phyloP scores from a whole-genome alignment of 2,888 invertebrate genomes.

The Rhopalosiphum nymphaeae region DNA sequence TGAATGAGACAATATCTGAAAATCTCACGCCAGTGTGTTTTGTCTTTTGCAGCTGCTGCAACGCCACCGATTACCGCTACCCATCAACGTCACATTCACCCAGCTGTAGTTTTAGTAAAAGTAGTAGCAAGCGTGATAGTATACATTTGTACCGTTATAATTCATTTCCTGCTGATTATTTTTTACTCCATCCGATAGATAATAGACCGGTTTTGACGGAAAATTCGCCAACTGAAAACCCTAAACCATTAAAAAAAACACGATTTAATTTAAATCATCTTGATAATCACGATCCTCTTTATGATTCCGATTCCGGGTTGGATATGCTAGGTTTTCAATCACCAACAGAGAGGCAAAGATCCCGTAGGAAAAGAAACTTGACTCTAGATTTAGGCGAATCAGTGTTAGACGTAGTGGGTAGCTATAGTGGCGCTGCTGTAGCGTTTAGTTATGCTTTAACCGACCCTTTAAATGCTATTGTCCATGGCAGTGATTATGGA shows the following conservation, averaged over 20 bases:
- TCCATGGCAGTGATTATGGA: slow-evolving; percentile 68
- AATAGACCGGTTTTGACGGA: slow-evolving; percentile 61
- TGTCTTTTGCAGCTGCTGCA: slow-evolving; percentile 65
- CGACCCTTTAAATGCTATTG: slow-evolving; percentile 65
- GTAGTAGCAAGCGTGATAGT: slow-evolving; percentile 64
- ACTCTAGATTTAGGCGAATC: slow-evolving; percentile 63
- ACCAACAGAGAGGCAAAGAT: slow-evolving; percentile 42
- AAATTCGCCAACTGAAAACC: slow-evolving; percentile 60
- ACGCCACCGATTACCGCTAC: slow-evolving; percentile 65
- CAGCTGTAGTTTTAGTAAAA: slow-evolving; percentile 65
- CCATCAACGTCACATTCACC: slow-evolving; percentile 63
- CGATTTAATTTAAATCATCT: slow-evolving; percentile 59
- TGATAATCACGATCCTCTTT: slow-evolving; percentile 44
- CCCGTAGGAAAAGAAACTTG: slow-evolving; percentile 60
- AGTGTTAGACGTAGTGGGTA: slow-evolving; percentile 64
- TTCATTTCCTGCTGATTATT: slow-evolving; percentile 64
- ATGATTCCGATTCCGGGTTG: slow-evolving; percentile 58
- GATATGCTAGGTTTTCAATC: slow-evolving; percentile 63
- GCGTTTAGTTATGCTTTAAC: slow-evolving; percentile 63
- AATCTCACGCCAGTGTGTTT: slow-evolving; percentile 57
- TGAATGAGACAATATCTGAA: slow-evolving; percentile 28
- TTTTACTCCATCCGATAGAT: slow-evolving; percentile 60
- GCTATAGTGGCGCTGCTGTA: slow-evolving; percentile 65
- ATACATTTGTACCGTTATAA: slow-evolving; percentile 63
- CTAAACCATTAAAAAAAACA: slow-evolving; percentile 59